Percentiles rank a stretch among this genome's conserved stretches.
Evolutionary conservation across 2,888 invertebrate genomes (phyloP).

Genomic region (Acanthopleura granulata): DNA sequence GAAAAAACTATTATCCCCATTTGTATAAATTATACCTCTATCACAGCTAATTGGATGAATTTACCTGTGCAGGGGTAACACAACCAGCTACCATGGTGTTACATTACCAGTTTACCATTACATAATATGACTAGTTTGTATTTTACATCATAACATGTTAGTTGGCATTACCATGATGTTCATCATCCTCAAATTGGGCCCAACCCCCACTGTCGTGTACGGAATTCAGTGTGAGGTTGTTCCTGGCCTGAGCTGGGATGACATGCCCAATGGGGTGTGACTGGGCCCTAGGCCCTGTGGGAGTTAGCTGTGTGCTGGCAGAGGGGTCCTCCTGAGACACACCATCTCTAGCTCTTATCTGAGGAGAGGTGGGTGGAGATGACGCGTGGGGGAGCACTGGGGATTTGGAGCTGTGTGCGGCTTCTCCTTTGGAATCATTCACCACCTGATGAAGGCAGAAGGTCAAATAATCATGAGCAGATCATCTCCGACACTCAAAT

Average conservation of each 20-base stretch:
- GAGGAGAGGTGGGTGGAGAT: conserved; percentile 31
- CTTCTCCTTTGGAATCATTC: conserved; percentile 35
- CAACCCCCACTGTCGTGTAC: conserved; percentile 50
- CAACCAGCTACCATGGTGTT: no score
- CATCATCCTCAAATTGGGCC: conserved; percentile 64
- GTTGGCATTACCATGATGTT: conserved; percentile 47
- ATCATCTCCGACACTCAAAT: no score
- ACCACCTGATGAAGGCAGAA: neutral
- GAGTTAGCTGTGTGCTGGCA: conserved; percentile 12
- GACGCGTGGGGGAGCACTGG: conserved; percentile 46
- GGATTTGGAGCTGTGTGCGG: conserved; percentile 45
- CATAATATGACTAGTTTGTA: no score
- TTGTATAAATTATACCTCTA: no score
- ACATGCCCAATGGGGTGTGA: no score
- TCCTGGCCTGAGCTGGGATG: neutral
- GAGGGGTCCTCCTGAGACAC: conserved; percentile 12
- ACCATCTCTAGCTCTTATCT: conserved; percentile 13
- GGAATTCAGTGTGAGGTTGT: conserved; percentile 27
- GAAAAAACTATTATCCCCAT: no score
- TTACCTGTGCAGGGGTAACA: no score
- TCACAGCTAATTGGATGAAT: no score
- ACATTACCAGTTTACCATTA: no score
- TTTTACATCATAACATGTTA: no score
- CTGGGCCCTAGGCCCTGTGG: conserved; percentile 17
- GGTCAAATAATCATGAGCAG: neutral